These are phyloP conservation scores for Sipha flava DNA, from an alignment of 1,140 invertebrate genomes.

Conservation along the genomic window DNA sequence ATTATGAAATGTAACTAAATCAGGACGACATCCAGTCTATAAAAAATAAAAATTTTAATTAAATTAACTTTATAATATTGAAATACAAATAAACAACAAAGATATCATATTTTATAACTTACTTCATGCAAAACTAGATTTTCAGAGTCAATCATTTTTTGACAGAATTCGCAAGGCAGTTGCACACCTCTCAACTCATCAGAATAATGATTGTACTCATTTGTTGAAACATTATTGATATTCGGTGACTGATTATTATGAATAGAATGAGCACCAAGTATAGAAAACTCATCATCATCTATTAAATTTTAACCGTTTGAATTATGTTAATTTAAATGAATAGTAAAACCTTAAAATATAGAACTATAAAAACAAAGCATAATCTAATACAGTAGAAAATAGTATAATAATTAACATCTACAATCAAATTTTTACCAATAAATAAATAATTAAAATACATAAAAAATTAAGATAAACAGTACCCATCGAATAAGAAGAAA, in stretches of 20 bases:
- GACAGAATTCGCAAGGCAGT: conserved; percentile 15
- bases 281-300: conserved; percentile 18
- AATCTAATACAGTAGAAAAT: too few species aligned
- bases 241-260: neutral
- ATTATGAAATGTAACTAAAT: conserved; percentile 24
- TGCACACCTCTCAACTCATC: neutral
- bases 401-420: too few species aligned
- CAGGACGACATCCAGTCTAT: conserved; percentile 10
- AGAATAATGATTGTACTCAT: neutral
- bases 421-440: too few species aligned
- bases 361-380: too few species aligned
- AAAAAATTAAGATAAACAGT: too few species aligned
- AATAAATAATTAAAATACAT: too few species aligned
- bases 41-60: neutral
- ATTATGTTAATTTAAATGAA: too few species aligned
- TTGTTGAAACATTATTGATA: neutral
- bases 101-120: neutral
- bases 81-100: neutral
- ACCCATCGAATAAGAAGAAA: too few species aligned
- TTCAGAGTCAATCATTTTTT: conserved; percentile 20
- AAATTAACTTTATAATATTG: too few species aligned
- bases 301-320: neutral
- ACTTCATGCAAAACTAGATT: conserved; percentile 26
- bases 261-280: neutral
- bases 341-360: too few species aligned